A percentile compares a stretch with the other conserved stretches of the same genome.
Conservation (phyloP, 2,888 invertebrate species). For the Koerneria pararmatus region DNA sequence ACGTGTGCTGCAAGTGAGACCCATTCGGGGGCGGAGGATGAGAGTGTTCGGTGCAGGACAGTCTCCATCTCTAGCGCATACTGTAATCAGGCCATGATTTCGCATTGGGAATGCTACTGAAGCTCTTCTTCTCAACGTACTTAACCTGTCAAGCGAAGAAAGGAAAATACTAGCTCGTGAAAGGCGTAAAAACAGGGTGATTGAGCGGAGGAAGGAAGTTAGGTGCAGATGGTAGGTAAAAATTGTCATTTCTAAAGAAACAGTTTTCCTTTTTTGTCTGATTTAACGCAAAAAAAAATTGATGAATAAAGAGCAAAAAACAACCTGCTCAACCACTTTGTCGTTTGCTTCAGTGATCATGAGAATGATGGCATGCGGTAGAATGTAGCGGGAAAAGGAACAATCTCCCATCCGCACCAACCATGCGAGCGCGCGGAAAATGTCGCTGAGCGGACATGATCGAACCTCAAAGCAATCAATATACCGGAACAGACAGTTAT, state of each 20-base stretch:
- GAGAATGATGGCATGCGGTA: conserved; percentile 21
- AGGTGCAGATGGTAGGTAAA: too few species aligned
- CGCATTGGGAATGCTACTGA: too few species aligned
- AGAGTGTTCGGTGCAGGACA: conserved; percentile 17
- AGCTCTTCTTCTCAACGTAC: too few species aligned
- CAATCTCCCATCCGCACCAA: conserved; percentile 13
- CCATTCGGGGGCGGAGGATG: conserved; percentile 22
- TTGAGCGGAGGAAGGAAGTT: too few species aligned
- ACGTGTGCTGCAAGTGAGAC: conserved; percentile 29
- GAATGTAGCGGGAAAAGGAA: conserved; percentile 11
- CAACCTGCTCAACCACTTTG: conserved; percentile 8
- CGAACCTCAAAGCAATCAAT: neutral
- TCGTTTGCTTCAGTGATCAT: conserved; percentile 1
- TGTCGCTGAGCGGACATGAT: conserved; percentile 1
- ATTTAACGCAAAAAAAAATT: too few species aligned
- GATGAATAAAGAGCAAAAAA: too few species aligned
- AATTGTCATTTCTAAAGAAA: too few species aligned
- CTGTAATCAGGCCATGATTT: too few species aligned
- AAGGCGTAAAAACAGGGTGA: too few species aligned
- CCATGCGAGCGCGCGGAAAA: conserved; percentile 19
- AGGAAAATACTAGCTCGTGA: too few species aligned
- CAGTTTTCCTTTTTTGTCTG: too few species aligned
- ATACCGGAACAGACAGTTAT: neutral
- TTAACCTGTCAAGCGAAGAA: too few species aligned
- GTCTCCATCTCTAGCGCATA: conserved; percentile 24